A percentile compares a stretch with the other conserved stretches of the same genome.
phyloP scores from a whole-genome alignment of 2,797 vertebrate species.

The Argya squamiceps region DNA sequence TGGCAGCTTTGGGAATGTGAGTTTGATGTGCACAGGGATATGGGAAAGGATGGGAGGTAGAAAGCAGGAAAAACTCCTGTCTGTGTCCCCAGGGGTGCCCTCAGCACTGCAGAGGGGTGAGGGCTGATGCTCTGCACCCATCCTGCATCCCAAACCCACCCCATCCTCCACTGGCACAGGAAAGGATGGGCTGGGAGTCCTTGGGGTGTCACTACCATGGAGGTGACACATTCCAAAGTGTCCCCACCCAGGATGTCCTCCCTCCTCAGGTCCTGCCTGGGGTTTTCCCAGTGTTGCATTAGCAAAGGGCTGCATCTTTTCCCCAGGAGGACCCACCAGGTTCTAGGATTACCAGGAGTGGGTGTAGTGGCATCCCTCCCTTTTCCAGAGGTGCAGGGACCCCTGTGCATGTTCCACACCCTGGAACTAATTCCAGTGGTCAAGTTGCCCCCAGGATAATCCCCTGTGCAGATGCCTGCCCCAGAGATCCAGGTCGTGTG shows the following conservation, averaged over 20 bases:
- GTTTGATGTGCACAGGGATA: neutral
- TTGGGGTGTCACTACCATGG: neutral
- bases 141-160: neutral
- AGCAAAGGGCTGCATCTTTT: neutral
- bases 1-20: neutral
- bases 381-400: neutral
- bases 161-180: neutral
- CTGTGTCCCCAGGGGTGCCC: neutral
- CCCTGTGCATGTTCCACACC: neutral
- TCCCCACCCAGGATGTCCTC: neutral
- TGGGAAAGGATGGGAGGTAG: neutral
- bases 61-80: neutral
- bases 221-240: neutral
- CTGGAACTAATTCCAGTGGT: neutral
- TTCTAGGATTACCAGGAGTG: rapidly evolving
- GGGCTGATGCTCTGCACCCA: neutral
- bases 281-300: neutral
- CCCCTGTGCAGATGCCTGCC: neutral
- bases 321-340: neutral
- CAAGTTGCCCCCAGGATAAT: neutral
- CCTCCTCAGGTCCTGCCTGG: neutral
- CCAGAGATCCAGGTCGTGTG: rapidly evolving
- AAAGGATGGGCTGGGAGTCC: neutral
- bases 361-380: neutral
- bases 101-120: neutral